phyloP scores from a whole-genome alignment of 1,140 invertebrate genomes.

The Drosophila lini region DNA sequence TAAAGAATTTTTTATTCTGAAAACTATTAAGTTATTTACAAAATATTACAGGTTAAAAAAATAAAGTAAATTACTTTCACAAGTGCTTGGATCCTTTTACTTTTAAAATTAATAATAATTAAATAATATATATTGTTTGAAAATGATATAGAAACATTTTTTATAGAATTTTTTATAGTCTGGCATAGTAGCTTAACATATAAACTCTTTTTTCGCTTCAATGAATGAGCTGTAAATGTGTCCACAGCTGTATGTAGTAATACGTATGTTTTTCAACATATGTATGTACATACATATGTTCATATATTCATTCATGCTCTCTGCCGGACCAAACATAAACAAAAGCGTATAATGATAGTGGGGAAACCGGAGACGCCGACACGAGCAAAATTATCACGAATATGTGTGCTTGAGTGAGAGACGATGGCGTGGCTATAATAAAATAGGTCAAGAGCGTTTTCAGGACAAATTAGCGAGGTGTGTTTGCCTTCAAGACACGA shows the following conservation, averaged over 20 bases:
- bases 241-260: conserved; percentile 8
- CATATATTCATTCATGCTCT: conserved; percentile 58
- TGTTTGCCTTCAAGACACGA: conserved; percentile 42
- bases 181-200: not conserved
- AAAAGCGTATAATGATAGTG: conserved; percentile 79
- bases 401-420: conserved; percentile 21
- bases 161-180: not conserved
- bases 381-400: conserved; percentile 10
- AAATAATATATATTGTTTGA: not conserved
- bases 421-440: conserved; percentile 26
- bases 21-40: too few species aligned
- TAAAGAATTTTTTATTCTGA: not conserved
- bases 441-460: conserved; percentile 74
- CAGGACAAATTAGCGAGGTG: conserved; percentile 75
- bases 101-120: not conserved
- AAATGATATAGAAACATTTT: too few species aligned
- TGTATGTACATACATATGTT: conserved; percentile 1
- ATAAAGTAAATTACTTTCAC: not conserved
- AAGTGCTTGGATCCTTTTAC: not conserved
- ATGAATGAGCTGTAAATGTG: not conserved
- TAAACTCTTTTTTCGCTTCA: not conserved
- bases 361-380: conserved; percentile 35
- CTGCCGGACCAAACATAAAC: conserved; percentile 54
- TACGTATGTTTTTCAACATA: conserved; percentile 8
- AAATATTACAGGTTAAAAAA: too few species aligned